A percentile compares a stretch with the other conserved stretches of the same genome.
phyloP scores from a whole-genome alignment of 2,888 invertebrate genomes.

The Caenorhabditis auriculariae region DNA sequence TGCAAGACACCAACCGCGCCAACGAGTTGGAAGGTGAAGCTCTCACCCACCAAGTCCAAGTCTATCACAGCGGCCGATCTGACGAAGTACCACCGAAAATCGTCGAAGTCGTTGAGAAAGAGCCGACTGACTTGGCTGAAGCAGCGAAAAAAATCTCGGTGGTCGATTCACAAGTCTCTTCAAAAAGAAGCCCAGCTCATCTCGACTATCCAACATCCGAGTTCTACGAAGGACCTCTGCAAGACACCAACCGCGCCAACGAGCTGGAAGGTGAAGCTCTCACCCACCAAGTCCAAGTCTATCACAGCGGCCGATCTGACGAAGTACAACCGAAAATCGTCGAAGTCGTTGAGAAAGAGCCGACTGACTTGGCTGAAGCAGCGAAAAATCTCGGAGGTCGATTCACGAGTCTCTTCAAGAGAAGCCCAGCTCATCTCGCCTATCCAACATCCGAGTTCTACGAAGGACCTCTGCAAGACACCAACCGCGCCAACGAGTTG shows the following conservation, averaged over 20 bases:
- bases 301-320: slow-evolving; percentile 15
- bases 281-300: slow-evolving; percentile 23
- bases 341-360: slow-evolving; percentile 8
- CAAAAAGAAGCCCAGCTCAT: slow-evolving; percentile 12
- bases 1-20: slow-evolving; percentile 6
- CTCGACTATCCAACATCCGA: slow-evolving; percentile 13
- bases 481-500: slow-evolving; percentile 15
- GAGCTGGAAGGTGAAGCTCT: slow-evolving; percentile 31
- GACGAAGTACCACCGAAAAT: slow-evolving; percentile 14
- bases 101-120: slow-evolving; percentile 7
- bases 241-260: slow-evolving; percentile 5
- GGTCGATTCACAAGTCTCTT: slow-evolving; percentile 16
- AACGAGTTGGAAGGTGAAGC: slow-evolving; percentile 11
- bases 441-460: slow-evolving; percentile 31
- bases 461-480: slow-evolving; percentile 33
- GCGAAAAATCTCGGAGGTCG: no score
- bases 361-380: no score
- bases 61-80: slow-evolving; percentile 15
- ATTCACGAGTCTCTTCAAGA: slow-evolving; percentile 17
- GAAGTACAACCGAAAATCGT: slow-evolving; percentile 4
- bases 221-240: slow-evolving; percentile 10
- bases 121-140: slow-evolving; percentile 14
- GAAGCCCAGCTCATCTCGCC: slow-evolving; percentile 28
- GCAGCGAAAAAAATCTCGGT: no score
- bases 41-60: slow-evolving; percentile 4